Evolutionary conservation across 1,140 invertebrate genomes (phyloP).

Genomic region (Euura saliciscinereae): DNA sequence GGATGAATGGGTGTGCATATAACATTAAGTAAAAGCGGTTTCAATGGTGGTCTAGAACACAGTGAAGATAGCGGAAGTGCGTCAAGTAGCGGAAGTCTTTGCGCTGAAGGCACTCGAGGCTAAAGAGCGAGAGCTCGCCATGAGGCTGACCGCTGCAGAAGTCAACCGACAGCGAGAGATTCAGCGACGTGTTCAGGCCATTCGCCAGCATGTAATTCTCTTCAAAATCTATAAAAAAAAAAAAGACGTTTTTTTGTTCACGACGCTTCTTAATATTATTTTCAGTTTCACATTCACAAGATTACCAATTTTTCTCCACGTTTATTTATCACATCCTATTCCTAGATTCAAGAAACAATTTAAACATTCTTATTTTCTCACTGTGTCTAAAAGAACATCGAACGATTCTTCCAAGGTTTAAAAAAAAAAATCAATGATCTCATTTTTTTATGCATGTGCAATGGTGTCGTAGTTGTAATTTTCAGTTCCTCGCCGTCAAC

Average conservation of each 20-base stretch:
- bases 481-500: too few relatives aligned
- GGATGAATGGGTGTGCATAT: background rate
- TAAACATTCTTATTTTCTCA: too few relatives aligned
- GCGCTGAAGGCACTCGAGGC: constrained; percentile 73
- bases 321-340: background rate
- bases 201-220: constrained; percentile 71
- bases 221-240: background rate
- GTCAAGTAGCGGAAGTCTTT: constrained; percentile 66
- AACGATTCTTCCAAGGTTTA: background rate
- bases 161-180: constrained; percentile 80
- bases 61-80: constrained; percentile 73
- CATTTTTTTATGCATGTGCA: background rate
- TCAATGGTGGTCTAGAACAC: constrained; percentile 60
- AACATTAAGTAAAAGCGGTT: constrained; percentile 13
- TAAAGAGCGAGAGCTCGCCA: constrained; percentile 59
- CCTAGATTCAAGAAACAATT: too few relatives aligned
- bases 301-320: background rate
- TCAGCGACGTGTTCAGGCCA: constrained; percentile 78
- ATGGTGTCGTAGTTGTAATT: too few relatives aligned
- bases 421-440: background rate
- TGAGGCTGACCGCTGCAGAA: constrained; percentile 70
- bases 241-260: background rate
- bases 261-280: constrained; percentile 5
- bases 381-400: background rate
- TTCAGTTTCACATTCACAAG: constrained; percentile 10